Conservation (phyloP, 2,888 invertebrate species). For the Atrina japonica region DNA sequence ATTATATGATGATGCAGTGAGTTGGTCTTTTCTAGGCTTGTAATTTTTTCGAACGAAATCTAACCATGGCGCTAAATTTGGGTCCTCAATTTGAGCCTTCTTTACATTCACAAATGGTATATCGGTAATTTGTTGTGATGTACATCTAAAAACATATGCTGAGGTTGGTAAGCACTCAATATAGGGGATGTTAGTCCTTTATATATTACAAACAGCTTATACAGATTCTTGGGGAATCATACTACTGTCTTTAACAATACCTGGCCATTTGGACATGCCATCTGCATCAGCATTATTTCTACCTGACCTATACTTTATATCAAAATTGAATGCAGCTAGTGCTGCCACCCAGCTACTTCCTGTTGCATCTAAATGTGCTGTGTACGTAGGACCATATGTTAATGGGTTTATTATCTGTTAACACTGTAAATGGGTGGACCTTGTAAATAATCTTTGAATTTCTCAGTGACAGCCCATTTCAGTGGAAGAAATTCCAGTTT, state of each 20-base stretch:
- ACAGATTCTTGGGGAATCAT: conserved; percentile 21
- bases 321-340: conserved; percentile 43
- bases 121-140: neutral
- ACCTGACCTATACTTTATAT: conserved; percentile 48
- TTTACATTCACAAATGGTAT: conserved; percentile 10
- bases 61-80: conserved; percentile 11
- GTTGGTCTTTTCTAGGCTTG: no score
- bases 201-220: conserved; percentile 13
- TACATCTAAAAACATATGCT: neutral
- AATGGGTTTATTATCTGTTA: no score
- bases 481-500: conserved; percentile 46
- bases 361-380: conserved; percentile 50
- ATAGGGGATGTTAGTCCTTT: neutral
- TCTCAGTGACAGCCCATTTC: no score
- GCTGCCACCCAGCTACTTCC: conserved; percentile 50
- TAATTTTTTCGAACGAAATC: neutral
- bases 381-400: no score
- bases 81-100: conserved; percentile 22
- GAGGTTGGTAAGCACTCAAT: neutral
- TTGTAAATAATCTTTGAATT: no score
- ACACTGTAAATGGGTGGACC: no score
- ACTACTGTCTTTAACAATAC: neutral
- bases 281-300: conserved; percentile 50
- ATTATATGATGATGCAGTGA: neutral
- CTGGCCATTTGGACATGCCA: conserved; percentile 48